Evolutionary conservation across 1,140 invertebrate species (phyloP), one percentile per base, ranked within the genome.

Genomic region (Penaeus japonicus): DNA sequence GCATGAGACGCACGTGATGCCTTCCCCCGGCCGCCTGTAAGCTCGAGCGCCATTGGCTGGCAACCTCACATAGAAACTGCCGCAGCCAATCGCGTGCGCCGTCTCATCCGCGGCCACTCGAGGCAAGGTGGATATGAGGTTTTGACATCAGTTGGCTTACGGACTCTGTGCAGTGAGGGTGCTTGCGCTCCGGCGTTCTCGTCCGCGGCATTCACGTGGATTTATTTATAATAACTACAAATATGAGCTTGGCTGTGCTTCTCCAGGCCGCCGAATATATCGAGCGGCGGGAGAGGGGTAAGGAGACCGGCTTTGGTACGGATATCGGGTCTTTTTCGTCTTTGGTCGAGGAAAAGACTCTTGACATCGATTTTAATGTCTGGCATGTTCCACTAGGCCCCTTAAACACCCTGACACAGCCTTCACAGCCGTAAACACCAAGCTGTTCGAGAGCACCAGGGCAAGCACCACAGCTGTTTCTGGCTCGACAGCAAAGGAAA

Each of bases 1-100:
- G 87, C 87, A 88, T 88, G 87, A 88, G 70, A 88, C 87, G 87
- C 87, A 88, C 87, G 87, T 88, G 87, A 88, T 88, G 87, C 87
- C 87, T 73, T 73, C 80, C 22, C 70, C 65, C 27, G 18, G 62
- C 54, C 65, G 18, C 18, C 17, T 83, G 39, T 30, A 20, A 55
- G 59, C n/a, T 53, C 47, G 18, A 27, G 80, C 27, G 87, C 54
- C 39, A 84, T 78, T 88, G 87, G 87, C 47, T 32, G 53, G 17
- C 27, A 27, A 54, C 4, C 32, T 54, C 80, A 83, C 87, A 88
- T 87, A 87, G 85, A 87, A 87, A 87, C 85, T 82, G 78, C 47
- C 24, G n/a, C 22, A 70, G 80, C 87, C 87, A 88, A 78, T 88
- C 65, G 87, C 32, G 73, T 15, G 54, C 27, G 65, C 65, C 87